Evolutionary conservation across 2,113 vertebrate species (phyloP), one percentile per base, ranked within the genome.

Genomic region (Heptranchias perlo): DNA sequence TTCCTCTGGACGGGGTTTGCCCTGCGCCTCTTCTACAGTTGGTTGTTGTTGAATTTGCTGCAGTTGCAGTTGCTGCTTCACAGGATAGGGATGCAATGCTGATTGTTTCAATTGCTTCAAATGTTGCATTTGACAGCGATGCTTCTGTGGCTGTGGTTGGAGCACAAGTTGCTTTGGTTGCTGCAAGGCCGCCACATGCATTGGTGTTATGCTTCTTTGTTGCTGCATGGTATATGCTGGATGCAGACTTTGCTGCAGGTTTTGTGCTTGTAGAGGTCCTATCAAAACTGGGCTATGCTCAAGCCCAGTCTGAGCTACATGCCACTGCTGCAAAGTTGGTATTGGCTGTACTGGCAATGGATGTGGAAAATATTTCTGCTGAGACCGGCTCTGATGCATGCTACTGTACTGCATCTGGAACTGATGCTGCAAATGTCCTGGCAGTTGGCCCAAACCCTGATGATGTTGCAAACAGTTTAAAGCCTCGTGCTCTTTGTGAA

Each of bases 251-350:
- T 97, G 97, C 93, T 97, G 98, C 64, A 97, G 96, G 86, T 98
- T 98, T 95, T 96, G 97, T 96, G 98, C 96, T 3, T 97, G 97
- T 96, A 98, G 96, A 28, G 97, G 97, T 62, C 97, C 98, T 25
- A 96, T 11, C 96, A 97, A 96, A 35, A 96, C 96, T 0, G 97
- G 0, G 16, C 96, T 5, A 4, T 47, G 96, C 91, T 98, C 97
- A 0, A 3, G 92, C 87, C 98, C 98, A 0, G 69, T 47, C 0
- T 0, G 0, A 0, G 96, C 86, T 65, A 96, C 97, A 31, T 97
- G 97, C 96, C 97, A 98, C 6, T 97, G 96, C 84, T 97, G 98
- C 0, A 96, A 61, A 21, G 97, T 6, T 78, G 92, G 92, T 47
- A 69, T 49, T 25, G 62, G 64, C 65, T 69, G 94, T 35, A 69